Percentiles rank a stretch among this genome's conserved stretches.
Evolutionary conservation across 2,113 vertebrate species (phyloP).

Genomic region (Oncorhynchus kisutch): DNA sequence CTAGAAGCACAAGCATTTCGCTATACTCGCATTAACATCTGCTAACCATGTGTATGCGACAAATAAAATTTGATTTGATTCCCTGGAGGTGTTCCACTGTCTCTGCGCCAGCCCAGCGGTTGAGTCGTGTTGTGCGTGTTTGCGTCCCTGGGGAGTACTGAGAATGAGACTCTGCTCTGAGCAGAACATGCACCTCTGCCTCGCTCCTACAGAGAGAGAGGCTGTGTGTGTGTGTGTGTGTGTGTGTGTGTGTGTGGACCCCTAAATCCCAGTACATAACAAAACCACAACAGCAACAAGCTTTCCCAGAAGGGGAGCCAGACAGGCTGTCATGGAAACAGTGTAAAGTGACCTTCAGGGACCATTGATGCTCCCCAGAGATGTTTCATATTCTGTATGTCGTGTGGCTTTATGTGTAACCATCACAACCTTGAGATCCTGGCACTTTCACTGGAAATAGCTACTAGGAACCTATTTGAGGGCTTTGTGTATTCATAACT

Average conservation of each 20-base stretch:
- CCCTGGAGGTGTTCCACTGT: conserved; percentile 14
- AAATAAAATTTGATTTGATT: neutral
- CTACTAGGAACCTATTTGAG: no score
- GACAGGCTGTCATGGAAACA: no score
- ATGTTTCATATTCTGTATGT: no score
- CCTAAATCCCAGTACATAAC: conserved; percentile 34
- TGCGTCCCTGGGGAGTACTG: conserved; percentile 27
- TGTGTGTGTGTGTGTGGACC: conserved; percentile 8
- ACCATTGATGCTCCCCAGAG: no score
- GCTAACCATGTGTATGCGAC: no score
- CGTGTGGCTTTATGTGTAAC: no score
- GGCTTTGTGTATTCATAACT: no score
- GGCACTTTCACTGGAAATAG: no score
- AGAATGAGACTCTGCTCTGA: conserved; percentile 38
- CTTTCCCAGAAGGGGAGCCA: no score
- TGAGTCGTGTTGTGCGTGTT: neutral
- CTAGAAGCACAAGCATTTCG: no score
- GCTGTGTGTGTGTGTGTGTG: neutral
- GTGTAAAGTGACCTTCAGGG: no score
- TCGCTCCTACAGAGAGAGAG: conserved; percentile 41
- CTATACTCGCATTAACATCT: no score
- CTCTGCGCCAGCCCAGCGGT: neutral
- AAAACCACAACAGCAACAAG: conserved; percentile 29
- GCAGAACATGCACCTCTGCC: conserved; percentile 56
- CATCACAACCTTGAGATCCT: neutral